phyloP scores from a whole-genome alignment of 1,140 invertebrate species.

The Theocolax elegans region DNA sequence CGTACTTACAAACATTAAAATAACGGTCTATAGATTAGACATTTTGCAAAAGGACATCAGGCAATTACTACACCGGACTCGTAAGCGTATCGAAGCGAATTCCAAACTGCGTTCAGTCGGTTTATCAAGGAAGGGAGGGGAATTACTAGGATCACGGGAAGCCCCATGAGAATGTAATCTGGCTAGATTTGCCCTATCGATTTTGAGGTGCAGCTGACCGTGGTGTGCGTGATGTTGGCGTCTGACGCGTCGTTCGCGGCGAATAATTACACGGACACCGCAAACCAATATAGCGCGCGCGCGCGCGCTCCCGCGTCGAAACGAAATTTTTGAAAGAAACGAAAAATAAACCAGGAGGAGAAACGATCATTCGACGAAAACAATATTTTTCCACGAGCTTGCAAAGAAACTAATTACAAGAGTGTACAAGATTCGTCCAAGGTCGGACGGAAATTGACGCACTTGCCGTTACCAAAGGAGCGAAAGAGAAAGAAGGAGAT shows the following conservation, averaged over 20 bases:
- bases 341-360: not conserved
- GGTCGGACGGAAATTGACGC: constrained; percentile 42
- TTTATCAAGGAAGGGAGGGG: constrained; percentile 54
- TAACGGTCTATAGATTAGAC: too few relatives aligned
- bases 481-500: not conserved
- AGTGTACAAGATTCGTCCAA: too few relatives aligned
- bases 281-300: too few relatives aligned
- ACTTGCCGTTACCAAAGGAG: constrained; percentile 45
- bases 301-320: not conserved
- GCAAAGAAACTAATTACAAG: too few relatives aligned
- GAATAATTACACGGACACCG: constrained; percentile 23
- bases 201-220: constrained; percentile 63
- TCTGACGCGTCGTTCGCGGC: too few relatives aligned
- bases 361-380: constrained; percentile 17
- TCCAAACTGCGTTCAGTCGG: constrained; percentile 48
- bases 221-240: constrained; percentile 43
- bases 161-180: constrained; percentile 65
- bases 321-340: not conserved
- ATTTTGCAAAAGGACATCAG: too few relatives aligned
- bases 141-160: constrained; percentile 62
- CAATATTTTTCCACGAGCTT: too few relatives aligned
- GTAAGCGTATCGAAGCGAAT: too few relatives aligned
- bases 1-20: too few relatives aligned
- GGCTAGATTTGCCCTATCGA: constrained; percentile 67
- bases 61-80: too few relatives aligned